These are phyloP conservation scores for Carcharodon carcharias DNA, from an alignment of 2,797 vertebrate genomes.

Conservation along the genomic window DNA sequence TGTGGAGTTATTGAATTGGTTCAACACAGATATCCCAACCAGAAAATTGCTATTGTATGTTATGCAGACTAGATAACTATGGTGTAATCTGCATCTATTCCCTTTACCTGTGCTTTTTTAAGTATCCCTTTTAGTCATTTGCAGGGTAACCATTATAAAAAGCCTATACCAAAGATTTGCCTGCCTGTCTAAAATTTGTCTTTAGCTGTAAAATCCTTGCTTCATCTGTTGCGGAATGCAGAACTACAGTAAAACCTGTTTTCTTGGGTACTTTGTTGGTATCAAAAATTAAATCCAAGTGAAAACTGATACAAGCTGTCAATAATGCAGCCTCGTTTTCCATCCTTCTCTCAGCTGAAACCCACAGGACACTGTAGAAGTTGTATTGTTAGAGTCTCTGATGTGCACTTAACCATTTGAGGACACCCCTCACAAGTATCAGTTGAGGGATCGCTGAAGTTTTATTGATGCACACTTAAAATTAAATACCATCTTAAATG, in stretches of 20 bases:
- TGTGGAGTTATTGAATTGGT: not conserved
- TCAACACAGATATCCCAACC: not conserved
- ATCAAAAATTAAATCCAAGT: not conserved
- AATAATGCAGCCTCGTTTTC: not conserved
- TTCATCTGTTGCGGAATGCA: not conserved
- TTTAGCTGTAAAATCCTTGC: not conserved
- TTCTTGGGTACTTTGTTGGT: not conserved
- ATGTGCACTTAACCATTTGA: not conserved
- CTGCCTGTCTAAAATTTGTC: not conserved
- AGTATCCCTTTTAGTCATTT: not conserved
- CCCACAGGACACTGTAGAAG: not conserved
- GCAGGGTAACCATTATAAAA: not conserved
- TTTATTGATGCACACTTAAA: not conserved
- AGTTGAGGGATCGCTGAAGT: not conserved
- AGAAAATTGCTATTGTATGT: not conserved
- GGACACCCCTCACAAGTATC: not conserved
- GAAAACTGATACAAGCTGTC: not conserved
- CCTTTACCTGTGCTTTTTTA: not conserved
- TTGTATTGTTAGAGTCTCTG: not conserved
- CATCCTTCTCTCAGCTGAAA: not conserved
- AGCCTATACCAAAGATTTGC: not conserved
- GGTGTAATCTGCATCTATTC: not conserved
- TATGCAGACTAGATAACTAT: not conserved
- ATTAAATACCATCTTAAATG: conserved; percentile 15
- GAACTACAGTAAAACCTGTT: not conserved